These are phyloP conservation scores for Caretta caretta DNA, from an alignment of 2,113 vertebrate genomes.

Conservation along the genomic window DNA sequence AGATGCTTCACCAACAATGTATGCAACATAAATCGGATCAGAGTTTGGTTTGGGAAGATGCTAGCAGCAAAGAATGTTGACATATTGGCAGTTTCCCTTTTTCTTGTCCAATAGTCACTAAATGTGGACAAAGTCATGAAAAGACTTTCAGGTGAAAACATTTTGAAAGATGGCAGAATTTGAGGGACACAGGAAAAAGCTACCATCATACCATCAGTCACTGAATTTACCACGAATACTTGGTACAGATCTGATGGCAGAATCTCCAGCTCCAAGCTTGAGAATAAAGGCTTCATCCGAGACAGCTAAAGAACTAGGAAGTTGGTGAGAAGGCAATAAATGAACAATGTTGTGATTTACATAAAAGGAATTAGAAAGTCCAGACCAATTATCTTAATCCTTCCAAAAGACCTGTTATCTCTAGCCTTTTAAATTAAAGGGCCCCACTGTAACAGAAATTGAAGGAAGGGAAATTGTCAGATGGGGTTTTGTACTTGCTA, in stretches of 20 bases:
- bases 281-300: slow-evolving; percentile 18
- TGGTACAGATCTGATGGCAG: neutral
- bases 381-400: neutral
- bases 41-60: neutral
- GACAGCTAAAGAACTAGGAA: neutral
- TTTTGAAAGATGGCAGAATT: neutral
- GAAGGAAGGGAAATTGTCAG: neutral
- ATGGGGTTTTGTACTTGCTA: neutral
- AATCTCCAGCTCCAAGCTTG: neutral
- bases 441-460: neutral
- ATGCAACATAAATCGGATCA: slow-evolving; percentile 5
- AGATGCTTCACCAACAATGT: too few relatives aligned
- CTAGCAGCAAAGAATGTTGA: slow-evolving; percentile 11
- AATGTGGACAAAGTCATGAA: neutral
- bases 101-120: neutral
- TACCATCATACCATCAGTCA: neutral
- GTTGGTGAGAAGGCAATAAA: neutral
- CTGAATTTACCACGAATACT: neutral
- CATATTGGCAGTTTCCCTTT: neutral
- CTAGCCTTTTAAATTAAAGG: neutral
- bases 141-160: neutral
- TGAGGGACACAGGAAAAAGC: neutral
- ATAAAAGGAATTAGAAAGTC: neutral
- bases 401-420: slow-evolving; percentile 7
- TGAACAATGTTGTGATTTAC: neutral